Evolutionary conservation across 2,888 invertebrate species (phyloP).

Genomic region (Imbricaverruca yamaguchii): DNA sequence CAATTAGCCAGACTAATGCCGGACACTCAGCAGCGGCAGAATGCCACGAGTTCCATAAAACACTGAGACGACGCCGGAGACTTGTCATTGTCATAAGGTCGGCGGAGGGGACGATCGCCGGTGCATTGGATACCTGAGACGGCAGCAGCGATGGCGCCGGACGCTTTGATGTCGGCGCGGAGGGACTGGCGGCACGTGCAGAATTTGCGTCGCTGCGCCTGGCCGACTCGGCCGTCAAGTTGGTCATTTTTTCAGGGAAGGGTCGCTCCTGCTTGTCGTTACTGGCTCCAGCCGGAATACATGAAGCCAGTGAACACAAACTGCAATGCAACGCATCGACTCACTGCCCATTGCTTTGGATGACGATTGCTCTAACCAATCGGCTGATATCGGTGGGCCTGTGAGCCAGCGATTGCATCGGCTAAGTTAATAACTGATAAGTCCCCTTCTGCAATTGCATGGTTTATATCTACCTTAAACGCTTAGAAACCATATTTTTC

Average conservation of each 20-base stretch:
- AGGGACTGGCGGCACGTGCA: background rate
- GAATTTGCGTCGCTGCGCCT: background rate
- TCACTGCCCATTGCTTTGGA: too few species aligned
- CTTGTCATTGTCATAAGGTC: background rate
- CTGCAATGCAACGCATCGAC: too few species aligned
- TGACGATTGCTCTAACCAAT: too few species aligned
- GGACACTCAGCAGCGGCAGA: background rate
- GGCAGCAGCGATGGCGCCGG: background rate
- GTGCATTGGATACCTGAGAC: background rate
- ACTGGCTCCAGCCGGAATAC: too few species aligned
- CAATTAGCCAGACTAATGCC: slow-evolving; percentile 5
- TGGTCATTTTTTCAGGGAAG: background rate
- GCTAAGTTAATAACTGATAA: too few species aligned
- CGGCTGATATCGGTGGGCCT: too few species aligned
- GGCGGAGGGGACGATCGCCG: background rate
- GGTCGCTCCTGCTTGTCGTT: background rate
- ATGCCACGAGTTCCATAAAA: slow-evolving; percentile 4
- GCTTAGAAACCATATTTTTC: too few species aligned
- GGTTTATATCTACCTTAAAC: too few species aligned
- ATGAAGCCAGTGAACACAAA: too few species aligned
- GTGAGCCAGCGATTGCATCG: too few species aligned
- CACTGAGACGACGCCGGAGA: background rate
- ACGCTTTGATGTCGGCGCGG: background rate
- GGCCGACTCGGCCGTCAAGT: background rate
- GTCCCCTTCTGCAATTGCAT: too few species aligned